phyloP scores from a whole-genome alignment of 2,797 vertebrate genomes.

The Meda fulgida region DNA sequence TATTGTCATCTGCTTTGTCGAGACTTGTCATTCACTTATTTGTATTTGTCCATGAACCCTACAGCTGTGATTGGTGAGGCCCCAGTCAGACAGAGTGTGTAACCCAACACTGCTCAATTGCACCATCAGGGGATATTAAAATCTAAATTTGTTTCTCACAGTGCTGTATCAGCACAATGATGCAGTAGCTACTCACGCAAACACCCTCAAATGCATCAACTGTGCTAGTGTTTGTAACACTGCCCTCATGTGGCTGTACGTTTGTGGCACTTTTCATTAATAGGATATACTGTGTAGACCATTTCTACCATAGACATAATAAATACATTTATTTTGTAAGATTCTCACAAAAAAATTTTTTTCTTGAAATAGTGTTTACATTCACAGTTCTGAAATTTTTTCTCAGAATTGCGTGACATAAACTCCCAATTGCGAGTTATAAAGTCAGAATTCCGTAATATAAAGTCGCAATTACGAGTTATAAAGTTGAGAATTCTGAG shows the following conservation, averaged over 20 bases:
- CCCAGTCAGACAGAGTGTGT: slow-evolving; percentile 71
- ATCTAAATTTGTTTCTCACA: slow-evolving; percentile 72
- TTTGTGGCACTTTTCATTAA: slow-evolving; percentile 1
- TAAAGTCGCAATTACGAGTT: too few relatives aligned
- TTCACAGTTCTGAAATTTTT: too few relatives aligned
- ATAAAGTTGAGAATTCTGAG: too few relatives aligned
- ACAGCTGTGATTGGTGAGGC: slow-evolving; percentile 73
- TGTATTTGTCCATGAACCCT: slow-evolving; percentile 70
- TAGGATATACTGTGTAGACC: too few relatives aligned
- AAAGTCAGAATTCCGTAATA: too few relatives aligned
- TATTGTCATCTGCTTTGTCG: slow-evolving; percentile 50
- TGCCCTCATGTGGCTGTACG: slow-evolving; percentile 74
- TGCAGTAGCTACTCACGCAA: slow-evolving; percentile 4
- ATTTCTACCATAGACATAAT: too few relatives aligned
- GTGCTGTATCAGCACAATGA: slow-evolving; percentile 71
- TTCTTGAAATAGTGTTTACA: too few relatives aligned
- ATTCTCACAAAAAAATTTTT: too few relatives aligned
- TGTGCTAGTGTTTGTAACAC: slow-evolving; percentile 56
- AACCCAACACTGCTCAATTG: slow-evolving; percentile 73
- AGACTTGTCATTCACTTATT: slow-evolving; percentile 56
- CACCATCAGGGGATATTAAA: slow-evolving; percentile 72
- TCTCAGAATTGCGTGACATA: too few relatives aligned
- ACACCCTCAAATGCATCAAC: neutral
- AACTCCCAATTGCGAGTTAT: too few relatives aligned
- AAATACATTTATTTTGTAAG: too few relatives aligned